These are phyloP conservation scores for Zalophus californianus DNA, from an alignment of 2,797 vertebrate species.

Conservation along the genomic window DNA sequence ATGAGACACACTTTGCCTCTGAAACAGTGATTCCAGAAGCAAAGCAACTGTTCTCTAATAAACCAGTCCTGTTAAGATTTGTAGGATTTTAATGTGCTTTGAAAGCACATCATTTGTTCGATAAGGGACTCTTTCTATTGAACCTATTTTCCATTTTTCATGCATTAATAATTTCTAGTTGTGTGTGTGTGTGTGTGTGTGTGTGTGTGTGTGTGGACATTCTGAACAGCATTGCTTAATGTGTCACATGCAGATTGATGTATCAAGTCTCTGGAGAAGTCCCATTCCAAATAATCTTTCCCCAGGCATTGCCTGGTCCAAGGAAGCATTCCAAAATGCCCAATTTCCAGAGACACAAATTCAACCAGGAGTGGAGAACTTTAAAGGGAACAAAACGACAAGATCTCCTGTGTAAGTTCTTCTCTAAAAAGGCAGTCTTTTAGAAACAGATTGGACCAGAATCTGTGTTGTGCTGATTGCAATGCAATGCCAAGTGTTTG, in stretches of 20 bases:
- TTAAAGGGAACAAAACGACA: background rate
- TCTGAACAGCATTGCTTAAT: background rate
- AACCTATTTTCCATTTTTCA: conserved; percentile 71
- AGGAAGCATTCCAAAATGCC: conserved; percentile 12
- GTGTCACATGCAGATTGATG: conserved; percentile 20
- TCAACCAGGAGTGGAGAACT: background rate
- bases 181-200: background rate
- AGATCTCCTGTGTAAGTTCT: background rate
- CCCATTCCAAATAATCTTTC: conserved; percentile 36
- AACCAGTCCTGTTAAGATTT: conserved; percentile 81
- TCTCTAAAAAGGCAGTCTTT: background rate
- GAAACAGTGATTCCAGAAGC: conserved; percentile 85
- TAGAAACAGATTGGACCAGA: background rate
- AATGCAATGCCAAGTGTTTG: background rate
- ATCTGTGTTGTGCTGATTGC: background rate
- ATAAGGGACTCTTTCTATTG: conserved; percentile 72
- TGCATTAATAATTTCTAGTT: conserved; percentile 80
- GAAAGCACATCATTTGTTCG: conserved; percentile 85
- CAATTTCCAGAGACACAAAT: background rate
- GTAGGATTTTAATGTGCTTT: conserved; percentile 85
- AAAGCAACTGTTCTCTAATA: conserved; percentile 80
- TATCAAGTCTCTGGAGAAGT: conserved; percentile 24
- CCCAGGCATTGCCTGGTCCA: background rate
- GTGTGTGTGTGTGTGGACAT: conserved; percentile 45
- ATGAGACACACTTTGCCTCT: conserved; percentile 83